Evolutionary conservation across 2,797 vertebrate species (phyloP), one percentile per base, ranked within the genome.

Genomic region (Todus mexicanus): DNA sequence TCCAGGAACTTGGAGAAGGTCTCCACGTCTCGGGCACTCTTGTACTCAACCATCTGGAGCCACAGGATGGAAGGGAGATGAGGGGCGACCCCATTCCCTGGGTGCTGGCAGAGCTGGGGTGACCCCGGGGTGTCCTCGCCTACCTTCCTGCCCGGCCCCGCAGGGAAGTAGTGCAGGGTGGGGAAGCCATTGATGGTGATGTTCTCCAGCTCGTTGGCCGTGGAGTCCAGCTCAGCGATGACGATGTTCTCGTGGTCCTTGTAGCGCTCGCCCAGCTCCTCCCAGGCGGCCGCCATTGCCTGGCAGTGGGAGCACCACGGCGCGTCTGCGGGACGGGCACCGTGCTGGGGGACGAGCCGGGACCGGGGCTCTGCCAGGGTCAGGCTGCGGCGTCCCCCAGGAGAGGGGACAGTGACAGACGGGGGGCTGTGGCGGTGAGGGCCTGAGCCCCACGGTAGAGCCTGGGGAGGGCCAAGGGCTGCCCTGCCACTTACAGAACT

Each of bases 261-360:
- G 72, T 99, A 99, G 91, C 98, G 99, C 94, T 99, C 97, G 0
- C 93, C 99, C 95, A 99, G 97, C 69, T 98, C 91, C 27, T 99
- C 98, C 99, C 99, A 99, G 92, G 98, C 96, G 0, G 98, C 98
- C 0, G 97, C 96, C 96, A 99, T 97, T 23, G 98, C 98, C 93
- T 98, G 98, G 97, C 99, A 99, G 96, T 99, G 99, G 53, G 97
- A 96, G 91, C 99, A 99, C 99, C 99, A 99, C 0, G 99, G 99
- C 2, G 99, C 99, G 1, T 99, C 99, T 99, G 75, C 1, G 1
- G 51, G 69, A 45, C 0, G 1, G n/a, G 38, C 3, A 0, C 61
- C 4, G 6, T 6, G 72, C 17, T 0, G 0, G 54, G 51, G 50
- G 26, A 27, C 5, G 4, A 26, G 50, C 33, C 1, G 0, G 33